phyloP scores from a whole-genome alignment of 2,113 vertebrate species.

The Nycticryphes semicollaris region DNA sequence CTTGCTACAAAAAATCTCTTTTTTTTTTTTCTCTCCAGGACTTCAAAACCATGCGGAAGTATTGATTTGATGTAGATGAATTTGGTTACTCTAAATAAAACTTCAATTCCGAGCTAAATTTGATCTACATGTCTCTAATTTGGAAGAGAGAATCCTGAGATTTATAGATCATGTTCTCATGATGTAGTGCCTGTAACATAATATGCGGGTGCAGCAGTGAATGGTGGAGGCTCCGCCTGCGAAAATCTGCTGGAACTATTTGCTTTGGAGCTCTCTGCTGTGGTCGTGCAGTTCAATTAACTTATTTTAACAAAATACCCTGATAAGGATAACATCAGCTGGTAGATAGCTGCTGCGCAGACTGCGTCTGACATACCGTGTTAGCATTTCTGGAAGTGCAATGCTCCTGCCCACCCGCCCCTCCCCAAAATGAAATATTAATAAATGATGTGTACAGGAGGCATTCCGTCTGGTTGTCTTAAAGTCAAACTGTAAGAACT shows the following conservation, averaged over 20 bases:
- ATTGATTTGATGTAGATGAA: not conserved
- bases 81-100: not conserved
- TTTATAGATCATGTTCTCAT: not conserved
- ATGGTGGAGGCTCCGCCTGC: accelerated
- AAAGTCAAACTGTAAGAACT: not conserved
- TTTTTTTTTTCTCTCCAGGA: not conserved
- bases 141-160: not conserved
- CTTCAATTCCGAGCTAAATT: not conserved
- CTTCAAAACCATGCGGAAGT: not conserved
- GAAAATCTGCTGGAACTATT: not conserved
- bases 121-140: not conserved
- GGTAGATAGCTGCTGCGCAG: not conserved
- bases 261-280: not conserved
- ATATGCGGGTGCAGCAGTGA: not conserved
- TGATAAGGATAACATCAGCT: not conserved
- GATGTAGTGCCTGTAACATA: not conserved
- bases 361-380: accelerated
- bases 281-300: not conserved
- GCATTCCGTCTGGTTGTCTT: not conserved
- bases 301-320: not conserved
- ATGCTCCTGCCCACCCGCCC: not conserved
- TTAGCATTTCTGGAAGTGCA: not conserved
- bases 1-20: not conserved
- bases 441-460: not conserved
- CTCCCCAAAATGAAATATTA: not conserved